Evolutionary conservation across 2,888 invertebrate species (phyloP).

Genomic region (Zootermopsis nevadensis): DNA sequence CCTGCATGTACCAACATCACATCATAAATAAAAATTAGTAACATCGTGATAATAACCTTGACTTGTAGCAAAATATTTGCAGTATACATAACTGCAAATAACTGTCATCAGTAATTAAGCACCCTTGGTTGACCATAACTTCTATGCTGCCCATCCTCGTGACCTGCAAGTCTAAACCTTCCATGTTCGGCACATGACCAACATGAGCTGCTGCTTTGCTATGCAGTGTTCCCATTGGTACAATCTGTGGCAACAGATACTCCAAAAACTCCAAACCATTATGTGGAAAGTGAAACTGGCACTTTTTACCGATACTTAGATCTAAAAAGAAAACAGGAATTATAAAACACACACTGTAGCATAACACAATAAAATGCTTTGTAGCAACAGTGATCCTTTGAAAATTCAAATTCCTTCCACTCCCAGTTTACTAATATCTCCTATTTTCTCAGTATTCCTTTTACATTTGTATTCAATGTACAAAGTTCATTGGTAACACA

Average conservation of each 20-base stretch:
- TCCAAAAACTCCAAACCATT: constrained; percentile 40
- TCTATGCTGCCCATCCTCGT: constrained; percentile 40
- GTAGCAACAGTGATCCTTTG: too few relatives aligned
- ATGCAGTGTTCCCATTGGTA: not conserved
- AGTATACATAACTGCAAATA: constrained; percentile 37
- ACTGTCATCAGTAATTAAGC: not conserved
- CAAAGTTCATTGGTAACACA: too few relatives aligned
- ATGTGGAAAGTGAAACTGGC: constrained; percentile 29
- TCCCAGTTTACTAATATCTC: too few relatives aligned
- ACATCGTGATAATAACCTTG: not conserved
- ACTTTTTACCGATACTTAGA: not conserved
- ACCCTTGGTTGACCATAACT: constrained; percentile 14
- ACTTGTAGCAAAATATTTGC: constrained; percentile 34
- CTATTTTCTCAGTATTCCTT: too few relatives aligned
- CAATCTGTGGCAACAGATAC: constrained; percentile 24
- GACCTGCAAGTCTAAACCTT: too few relatives aligned
- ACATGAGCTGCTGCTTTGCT: not conserved
- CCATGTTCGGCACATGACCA: not conserved
- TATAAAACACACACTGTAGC: too few relatives aligned
- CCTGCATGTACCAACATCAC: too few relatives aligned
- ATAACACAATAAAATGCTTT: too few relatives aligned
- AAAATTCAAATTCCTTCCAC: too few relatives aligned
- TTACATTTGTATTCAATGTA: too few relatives aligned
- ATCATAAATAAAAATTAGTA: too few relatives aligned
- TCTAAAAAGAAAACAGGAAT: not conserved